Evolutionary conservation across 1,140 invertebrate genomes (phyloP), one percentile per base, ranked within the genome.

Genomic region (Nasonia giraulti): DNA sequence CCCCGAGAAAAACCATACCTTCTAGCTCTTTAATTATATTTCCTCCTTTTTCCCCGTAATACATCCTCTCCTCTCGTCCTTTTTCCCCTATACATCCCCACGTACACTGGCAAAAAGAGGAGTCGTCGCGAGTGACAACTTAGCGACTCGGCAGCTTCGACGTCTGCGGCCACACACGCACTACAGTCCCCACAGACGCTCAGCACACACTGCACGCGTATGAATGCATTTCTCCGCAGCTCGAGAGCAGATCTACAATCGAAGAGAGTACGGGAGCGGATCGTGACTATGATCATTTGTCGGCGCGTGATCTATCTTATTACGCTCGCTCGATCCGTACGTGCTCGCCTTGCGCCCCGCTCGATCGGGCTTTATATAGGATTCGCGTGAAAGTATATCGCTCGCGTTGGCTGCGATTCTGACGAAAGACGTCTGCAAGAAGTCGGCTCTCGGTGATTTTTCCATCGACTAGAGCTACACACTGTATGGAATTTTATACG

Each of bases 101-200:
- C 23, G 40, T 44, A 55, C 31, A 5, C 62, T 44, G 50, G 47
- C 14, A 47, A 91, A 91, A 91, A 90, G 89, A 88, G 89, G 86
- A 89, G 87, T 87, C 88, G 47, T n/a, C 73, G 83, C 89, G 90
- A 91, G 91, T 92, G 91, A 92, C 91, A 91, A 92, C 91, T 91
- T 91, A 91, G 91, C 91, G 90, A 92, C 88, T 91, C 27, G 27
- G 27, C 90, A 92, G 89, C 90, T 92, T 89, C 86, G 55, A 77
- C 82, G 69, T 77, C 82, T 90, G 88, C 83, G 90, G 89, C 90
- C 91, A 92, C 91, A 92, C 90, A 90, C 89, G 89, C 87, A 88
- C 87, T 79, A 3, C 3, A 37, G 87, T 88, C 86, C 86, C 81
- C 69, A 78, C 37, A 33, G 5, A 71, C 12, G 8, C 27, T 27